Base-by-base conservation (phyloP, 2,888 invertebrate species). In the Erpobdella octoculata region DNA sequence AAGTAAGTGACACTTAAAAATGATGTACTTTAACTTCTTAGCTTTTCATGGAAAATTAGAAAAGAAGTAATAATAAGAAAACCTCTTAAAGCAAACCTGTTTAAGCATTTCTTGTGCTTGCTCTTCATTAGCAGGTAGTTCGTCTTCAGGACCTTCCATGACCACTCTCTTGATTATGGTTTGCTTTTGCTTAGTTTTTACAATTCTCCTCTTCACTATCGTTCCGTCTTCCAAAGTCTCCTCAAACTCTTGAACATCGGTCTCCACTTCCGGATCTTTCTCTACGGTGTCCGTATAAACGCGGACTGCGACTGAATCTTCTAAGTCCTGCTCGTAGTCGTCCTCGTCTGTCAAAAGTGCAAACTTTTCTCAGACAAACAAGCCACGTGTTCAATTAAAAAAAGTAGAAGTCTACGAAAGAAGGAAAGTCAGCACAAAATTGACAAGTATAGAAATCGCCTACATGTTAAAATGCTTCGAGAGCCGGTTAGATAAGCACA, bases 161-260 rank as follows among this genome's bases (percentile, higher is more conserved):
- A 72, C 77, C 71, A 76, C 76, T 72, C 74, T 67, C 71, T 75
- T 76, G 12, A 75, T 73, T 67, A 77, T 76, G 36, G 78, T 78
- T 64, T 80, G 80, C 8, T 79, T 78, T 71, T 75, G 74, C 28
- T 80, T 77, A 12, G 78, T 77, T 64, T 78, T 76, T 37, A 79
- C 77, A 6, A 82, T 77, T 38, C 75, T 76, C 35, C 76, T 77
- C 70, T 75, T 79, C n/a, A 78, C 74, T 38, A 76, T 68, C 0
- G 73, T 73, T 46, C 78, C 78, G 65, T 77, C 77, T n/a, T 76
- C 77, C 69, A 73, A 74, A 33, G 66, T 74, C 73, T 74, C 77
- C 68, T 76, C 78, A 70, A 61, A 76, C 68, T 78, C 76, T 71
- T 77, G 71, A n/a, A 76, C 75, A n/a, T 74, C 75, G 3, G 76